Evolutionary conservation across 2,113 vertebrate genomes (phyloP).

Genomic region (Chroicocephalus ridibundus): DNA sequence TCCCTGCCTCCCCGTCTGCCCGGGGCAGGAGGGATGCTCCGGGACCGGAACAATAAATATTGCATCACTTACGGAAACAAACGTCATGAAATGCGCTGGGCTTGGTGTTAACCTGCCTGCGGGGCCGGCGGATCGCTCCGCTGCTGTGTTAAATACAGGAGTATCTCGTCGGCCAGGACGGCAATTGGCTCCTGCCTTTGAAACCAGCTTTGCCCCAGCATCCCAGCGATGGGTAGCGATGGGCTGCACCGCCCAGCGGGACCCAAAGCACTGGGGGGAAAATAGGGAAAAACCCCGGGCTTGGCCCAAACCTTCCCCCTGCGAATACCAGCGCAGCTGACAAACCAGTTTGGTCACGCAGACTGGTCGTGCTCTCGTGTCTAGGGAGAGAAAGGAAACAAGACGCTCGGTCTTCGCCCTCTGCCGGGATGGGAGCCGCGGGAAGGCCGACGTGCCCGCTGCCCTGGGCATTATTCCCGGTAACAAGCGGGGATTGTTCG

Average conservation of each 20-base stretch:
- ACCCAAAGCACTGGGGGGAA: neutral
- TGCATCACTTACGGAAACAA: neutral
- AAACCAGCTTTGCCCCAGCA: neutral
- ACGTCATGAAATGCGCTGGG: fast-evolving
- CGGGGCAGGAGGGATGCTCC: neutral
- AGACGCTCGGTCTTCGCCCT: neutral
- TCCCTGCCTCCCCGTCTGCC: neutral
- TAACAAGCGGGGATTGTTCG: neutral
- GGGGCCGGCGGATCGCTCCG: neutral
- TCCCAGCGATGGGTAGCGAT: fast-evolving
- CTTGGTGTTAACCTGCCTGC: neutral
- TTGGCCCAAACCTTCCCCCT: neutral
- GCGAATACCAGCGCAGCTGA: neutral
- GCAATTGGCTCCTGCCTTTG: fast-evolving
- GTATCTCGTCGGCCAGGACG: neutral
- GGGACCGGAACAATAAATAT: neutral
- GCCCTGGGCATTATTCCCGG: neutral
- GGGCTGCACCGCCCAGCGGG: neutral
- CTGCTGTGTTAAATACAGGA: no score
- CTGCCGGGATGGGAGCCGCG: neutral
- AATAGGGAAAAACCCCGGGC: neutral
- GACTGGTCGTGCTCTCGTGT: neutral
- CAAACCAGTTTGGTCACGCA: neutral
- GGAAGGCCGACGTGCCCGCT: neutral
- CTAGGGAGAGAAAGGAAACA: neutral